Base-by-base conservation (phyloP, 2,113 vertebrate genomes). In the Polypterus senegalus region DNA sequence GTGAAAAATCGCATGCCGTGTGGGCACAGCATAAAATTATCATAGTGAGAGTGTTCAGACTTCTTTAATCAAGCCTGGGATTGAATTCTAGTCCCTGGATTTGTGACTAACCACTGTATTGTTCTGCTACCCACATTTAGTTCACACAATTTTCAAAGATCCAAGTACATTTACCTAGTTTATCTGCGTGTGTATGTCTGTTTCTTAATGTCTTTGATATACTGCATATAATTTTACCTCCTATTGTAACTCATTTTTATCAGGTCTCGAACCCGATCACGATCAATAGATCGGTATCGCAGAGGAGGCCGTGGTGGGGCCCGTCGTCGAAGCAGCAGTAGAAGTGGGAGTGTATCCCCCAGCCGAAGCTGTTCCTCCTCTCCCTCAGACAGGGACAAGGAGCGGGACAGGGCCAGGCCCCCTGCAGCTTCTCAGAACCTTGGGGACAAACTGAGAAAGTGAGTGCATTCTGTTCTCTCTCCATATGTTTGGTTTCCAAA, bases 371-470 rank as follows among this genome's bases (percentile, higher is more conserved):
- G 78, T 11, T 91, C 92, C 4, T 85, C 77, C 1, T 74, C 84
- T 71, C 81, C 86, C 56, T 76, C 80, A 59, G 73, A 73, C 58
- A 71, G 87, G 81, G 66, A 82, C 85, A 74, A 73, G 76, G 73
- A 73, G 57, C 70, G 87, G 81, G 66, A 82, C 85, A 74, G 72
- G 76, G 61, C 63, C 80, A 49, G 75, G 75, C 60, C 54, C 76
- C 69, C 68, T 64, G 65, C 72, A 2, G 74, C 80, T 1, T 84
- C 78, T 43, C 84, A 82, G 0, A 81, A 79, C 0, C 69, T 84
- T 66, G 86, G 83, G 81, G 92, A 95, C 81, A 95, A 92, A 78
- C 87, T 93, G 87, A 95, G 90, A 95, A 95, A 93, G 91, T 95
- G 72, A 90, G 87, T 4, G 0, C 1, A 3, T 10, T 48, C 5